Evolutionary conservation across 2,888 invertebrate genomes (phyloP), one percentile per base, ranked within the genome.

Genomic region (Eupithecia centaureata): DNA sequence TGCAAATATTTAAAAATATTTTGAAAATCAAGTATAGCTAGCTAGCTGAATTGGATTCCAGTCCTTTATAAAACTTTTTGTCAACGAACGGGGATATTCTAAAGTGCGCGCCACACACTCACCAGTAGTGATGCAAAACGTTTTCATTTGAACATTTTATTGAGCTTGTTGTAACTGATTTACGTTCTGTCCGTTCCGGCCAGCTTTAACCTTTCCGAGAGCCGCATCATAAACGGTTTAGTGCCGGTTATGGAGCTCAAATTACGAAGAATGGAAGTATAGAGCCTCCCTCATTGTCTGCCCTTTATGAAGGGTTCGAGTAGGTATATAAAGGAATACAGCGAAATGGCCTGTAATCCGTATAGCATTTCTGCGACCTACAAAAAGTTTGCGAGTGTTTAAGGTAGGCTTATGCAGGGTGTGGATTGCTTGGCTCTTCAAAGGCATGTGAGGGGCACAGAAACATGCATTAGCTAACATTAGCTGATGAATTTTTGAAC

Each of bases 201-300:
- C 84, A 77, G 84, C 86, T 88, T 86, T 89, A 89, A 90, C 89
- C 89, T 89, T 90, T 89, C 82, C 86, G 85, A 85, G 85, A 88
- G 86, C 84, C 85, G 84, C 88, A 89, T 90, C 91, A 89, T 91
- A 90, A 91, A 91, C 87, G 86, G 88, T 89, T 90, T 89, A 90
- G 88, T 88, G 85, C 82, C 87, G 81, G 87, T 90, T 89, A 89
- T 89, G 88, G 84, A 83, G 86, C 85, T 87, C 85, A 86, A 91
- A 91, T 91, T 89, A 90, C 88, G 85, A 88, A 88, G 86, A 87
- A 88, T 86, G 87, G 86, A 85, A 87, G 83, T 82, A 80, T 82
- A 84, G 83, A 83, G 86, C 79, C 84, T 84, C 86, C 86, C 85
- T 86, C 87, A 89, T 89, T 89, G 86, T 88, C 82, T 88, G 88